Conservation (phyloP, 2,888 invertebrate species). For the Tetramorium bicarinatum region DNA sequence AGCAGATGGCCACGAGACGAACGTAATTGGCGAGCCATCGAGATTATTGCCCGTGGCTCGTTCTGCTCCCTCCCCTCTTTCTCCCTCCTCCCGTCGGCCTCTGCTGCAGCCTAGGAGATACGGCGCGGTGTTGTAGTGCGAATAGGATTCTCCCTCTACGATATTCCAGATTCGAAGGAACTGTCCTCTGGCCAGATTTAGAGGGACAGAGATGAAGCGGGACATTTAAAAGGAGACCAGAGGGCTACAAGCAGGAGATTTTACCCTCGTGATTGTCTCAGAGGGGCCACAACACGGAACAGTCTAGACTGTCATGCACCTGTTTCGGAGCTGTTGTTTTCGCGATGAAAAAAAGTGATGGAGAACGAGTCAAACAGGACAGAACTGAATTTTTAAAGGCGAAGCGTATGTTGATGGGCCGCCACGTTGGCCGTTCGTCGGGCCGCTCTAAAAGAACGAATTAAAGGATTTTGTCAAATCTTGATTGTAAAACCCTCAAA, state of each 20-base stretch:
- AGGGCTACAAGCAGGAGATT: conserved; percentile 47
- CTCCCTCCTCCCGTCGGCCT: conserved; percentile 6
- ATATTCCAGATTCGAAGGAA: conserved; percentile 59
- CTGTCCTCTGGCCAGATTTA: conserved; percentile 40
- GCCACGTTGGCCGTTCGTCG: not conserved
- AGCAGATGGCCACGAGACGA: conserved; percentile 86
- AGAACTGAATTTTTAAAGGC: conserved; percentile 13
- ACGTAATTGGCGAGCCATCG: conserved; percentile 84
- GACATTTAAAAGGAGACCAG: conserved; percentile 43
- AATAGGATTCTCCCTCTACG: conserved; percentile 42
- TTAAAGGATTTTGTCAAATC: not conserved
- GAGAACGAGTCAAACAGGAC: not conserved
- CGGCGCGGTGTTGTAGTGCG: not conserved
- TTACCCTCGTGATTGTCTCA: conserved; percentile 58
- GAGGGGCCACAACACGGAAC: conserved; percentile 48
- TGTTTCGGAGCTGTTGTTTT: conserved; percentile 57
- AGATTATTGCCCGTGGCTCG: conserved; percentile 82
- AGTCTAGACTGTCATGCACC: conserved; percentile 71
- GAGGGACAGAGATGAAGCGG: conserved; percentile 7
- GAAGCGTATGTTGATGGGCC: not conserved
- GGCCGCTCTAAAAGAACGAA: not conserved
- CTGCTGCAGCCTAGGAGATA: conserved; percentile 17
- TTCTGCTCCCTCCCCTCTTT: conserved; percentile 34
- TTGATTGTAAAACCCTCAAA: not conserved
- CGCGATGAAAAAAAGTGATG: conserved; percentile 14